Percentiles rank a stretch among this genome's conserved stretches.
Conservation (phyloP, 2,797 vertebrate genomes). For the Podarcis lilfordi region DNA sequence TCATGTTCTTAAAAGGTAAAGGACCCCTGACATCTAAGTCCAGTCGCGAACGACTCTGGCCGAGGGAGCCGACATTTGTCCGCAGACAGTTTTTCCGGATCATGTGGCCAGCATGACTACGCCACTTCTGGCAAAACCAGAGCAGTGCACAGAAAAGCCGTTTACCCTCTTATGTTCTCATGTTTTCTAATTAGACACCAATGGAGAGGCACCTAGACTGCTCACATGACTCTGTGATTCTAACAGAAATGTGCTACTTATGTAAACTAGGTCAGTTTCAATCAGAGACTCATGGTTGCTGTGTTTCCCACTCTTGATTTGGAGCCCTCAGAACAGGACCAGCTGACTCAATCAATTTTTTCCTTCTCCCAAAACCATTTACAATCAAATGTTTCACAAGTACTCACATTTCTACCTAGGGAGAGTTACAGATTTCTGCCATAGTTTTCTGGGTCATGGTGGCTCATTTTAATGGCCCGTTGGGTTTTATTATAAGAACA, state of each 20-base stretch:
- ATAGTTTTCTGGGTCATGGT: background rate
- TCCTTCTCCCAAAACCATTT: background rate
- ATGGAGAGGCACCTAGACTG: background rate
- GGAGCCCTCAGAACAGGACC: background rate
- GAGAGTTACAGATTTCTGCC: background rate
- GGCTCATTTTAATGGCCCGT: background rate
- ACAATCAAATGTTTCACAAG: background rate
- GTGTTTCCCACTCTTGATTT: background rate
- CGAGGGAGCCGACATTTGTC: too few species aligned
- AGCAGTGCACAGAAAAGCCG: too few species aligned
- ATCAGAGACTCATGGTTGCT: background rate
- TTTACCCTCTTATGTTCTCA: too few species aligned
- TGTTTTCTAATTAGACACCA: background rate
- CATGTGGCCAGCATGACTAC: too few species aligned
- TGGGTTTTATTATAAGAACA: background rate
- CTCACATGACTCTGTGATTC: background rate
- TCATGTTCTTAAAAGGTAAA: too few species aligned
- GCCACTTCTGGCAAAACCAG: too few species aligned
- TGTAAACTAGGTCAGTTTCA: constrained; percentile 5
- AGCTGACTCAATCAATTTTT: background rate
- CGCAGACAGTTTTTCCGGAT: too few species aligned
- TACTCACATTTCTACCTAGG: background rate
- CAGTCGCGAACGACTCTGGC: too few species aligned
- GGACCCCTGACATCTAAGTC: too few species aligned
- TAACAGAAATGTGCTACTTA: background rate